phyloP scores from a whole-genome alignment of 1,140 invertebrate species.

The Magallana gigas region DNA sequence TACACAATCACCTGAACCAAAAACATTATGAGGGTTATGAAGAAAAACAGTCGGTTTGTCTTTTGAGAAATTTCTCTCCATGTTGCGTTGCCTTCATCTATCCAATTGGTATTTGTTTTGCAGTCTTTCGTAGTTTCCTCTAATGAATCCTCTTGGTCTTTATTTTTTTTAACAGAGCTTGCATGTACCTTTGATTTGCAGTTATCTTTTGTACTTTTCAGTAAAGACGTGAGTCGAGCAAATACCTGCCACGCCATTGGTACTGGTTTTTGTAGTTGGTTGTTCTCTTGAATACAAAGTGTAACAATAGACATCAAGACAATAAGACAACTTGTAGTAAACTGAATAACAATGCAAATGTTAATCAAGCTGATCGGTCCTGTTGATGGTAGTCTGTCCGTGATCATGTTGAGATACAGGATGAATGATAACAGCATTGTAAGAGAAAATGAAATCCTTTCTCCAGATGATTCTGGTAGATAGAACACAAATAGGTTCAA shows the following conservation, averaged over 20 bases:
- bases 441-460: slow-evolving; percentile 46
- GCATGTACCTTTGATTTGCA: too few species aligned
- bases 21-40: too few species aligned
- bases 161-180: too few species aligned
- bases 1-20: too few species aligned
- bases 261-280: background rate
- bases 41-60: too few species aligned
- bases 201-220: too few species aligned
- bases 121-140: too few species aligned
- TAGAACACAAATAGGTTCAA: slow-evolving; percentile 47
- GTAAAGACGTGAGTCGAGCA: background rate
- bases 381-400: slow-evolving; percentile 15
- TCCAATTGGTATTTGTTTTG: too few species aligned
- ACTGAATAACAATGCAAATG: background rate
- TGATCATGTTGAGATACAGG: slow-evolving; percentile 29
- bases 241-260: background rate
- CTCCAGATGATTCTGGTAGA: slow-evolving; percentile 38
- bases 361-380: background rate
- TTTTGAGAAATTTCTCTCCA: too few species aligned
- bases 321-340: background rate
- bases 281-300: background rate
- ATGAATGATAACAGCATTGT: slow-evolving; percentile 43
- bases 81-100: too few species aligned
- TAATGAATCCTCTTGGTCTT: too few species aligned
- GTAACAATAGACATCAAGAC: background rate